These are phyloP conservation scores for Pocillopora meandrina DNA, from an alignment of 92 coral and sea anemone species.

Conservation along the genomic window DNA sequence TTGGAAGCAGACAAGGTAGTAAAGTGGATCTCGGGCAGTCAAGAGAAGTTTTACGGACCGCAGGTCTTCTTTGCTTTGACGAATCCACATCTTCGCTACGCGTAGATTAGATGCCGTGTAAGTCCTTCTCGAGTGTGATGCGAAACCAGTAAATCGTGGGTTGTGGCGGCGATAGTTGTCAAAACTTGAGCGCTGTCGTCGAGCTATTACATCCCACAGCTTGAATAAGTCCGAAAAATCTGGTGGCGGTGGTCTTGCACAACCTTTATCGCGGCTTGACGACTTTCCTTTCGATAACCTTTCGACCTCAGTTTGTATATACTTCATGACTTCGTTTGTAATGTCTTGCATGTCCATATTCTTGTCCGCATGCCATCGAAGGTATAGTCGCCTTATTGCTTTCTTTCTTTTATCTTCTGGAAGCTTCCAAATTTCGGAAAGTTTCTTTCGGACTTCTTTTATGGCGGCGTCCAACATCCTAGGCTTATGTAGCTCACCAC, in stretches of 20 bases:
- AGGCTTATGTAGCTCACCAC: conserved; percentile 43
- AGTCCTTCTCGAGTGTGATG: conserved; percentile 22
- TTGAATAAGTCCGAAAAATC: conserved; percentile 55
- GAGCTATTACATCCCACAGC: conserved; percentile 61
- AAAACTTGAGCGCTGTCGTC: conserved; percentile 67
- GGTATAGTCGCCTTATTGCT: conserved; percentile 70
- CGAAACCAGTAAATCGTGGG: conserved; percentile 49
- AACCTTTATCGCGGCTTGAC: conserved; percentile 11
- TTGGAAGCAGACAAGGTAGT: conserved; percentile 79
- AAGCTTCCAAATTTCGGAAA: conserved; percentile 72
- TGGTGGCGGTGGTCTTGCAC: neutral
- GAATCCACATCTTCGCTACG: conserved; percentile 71
- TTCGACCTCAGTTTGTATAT: conserved; percentile 71
- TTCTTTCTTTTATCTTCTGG: conserved; percentile 74
- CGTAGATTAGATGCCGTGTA: conserved; percentile 54
- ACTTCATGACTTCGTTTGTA: conserved; percentile 75
- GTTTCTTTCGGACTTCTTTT: conserved; percentile 67
- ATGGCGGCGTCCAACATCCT: conserved; percentile 62
- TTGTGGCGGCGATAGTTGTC: conserved; percentile 73
- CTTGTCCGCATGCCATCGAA: conserved; percentile 98
- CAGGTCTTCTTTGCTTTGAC: conserved; percentile 78
- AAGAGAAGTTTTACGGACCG: conserved; percentile 68
- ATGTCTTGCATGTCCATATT: conserved; percentile 78
- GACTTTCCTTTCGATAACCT: conserved; percentile 49
- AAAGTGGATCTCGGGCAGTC: conserved; percentile 57